These are phyloP conservation scores for Eupithecia vulgata DNA, from an alignment of 2,888 invertebrate genomes.

Conservation along the genomic window DNA sequence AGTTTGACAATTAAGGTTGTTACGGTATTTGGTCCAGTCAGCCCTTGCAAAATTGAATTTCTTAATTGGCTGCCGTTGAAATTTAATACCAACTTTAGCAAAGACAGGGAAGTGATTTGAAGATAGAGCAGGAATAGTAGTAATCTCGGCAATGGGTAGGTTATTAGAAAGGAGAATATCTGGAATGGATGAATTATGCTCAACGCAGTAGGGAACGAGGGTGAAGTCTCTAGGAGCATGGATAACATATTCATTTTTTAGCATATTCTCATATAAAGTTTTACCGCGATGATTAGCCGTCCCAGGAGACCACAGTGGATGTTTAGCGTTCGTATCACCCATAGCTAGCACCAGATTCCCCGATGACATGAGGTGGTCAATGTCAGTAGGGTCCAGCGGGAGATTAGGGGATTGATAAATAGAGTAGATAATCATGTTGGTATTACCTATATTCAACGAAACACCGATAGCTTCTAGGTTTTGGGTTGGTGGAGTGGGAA, in stretches of 20 bases:
- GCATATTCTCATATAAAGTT: neutral
- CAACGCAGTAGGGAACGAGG: neutral
- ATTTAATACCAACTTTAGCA: neutral
- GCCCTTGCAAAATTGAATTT: neutral
- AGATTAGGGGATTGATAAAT: constrained; percentile 4
- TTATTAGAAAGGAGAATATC: neutral
- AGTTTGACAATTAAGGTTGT: neutral
- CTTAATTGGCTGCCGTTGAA: neutral
- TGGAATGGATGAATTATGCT: neutral
- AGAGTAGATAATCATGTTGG: neutral
- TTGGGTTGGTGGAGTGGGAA: neutral
- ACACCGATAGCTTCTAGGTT: neutral
- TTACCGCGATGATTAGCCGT: neutral
- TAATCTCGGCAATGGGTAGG: neutral
- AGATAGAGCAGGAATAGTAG: neutral
- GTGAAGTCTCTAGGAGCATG: neutral
- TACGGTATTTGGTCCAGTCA: neutral
- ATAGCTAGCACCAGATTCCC: neutral
- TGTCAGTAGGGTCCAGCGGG: neutral
- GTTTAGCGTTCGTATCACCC: neutral
- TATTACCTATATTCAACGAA: neutral
- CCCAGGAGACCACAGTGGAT: neutral
- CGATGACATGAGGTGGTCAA: neutral
- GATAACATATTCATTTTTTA: neutral
- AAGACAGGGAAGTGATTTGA: neutral